A percentile compares a stretch with the other conserved stretches of the same genome.
Evolutionary conservation across 2,888 invertebrate species (phyloP).

Genomic region (Microdon myrmicae): DNA sequence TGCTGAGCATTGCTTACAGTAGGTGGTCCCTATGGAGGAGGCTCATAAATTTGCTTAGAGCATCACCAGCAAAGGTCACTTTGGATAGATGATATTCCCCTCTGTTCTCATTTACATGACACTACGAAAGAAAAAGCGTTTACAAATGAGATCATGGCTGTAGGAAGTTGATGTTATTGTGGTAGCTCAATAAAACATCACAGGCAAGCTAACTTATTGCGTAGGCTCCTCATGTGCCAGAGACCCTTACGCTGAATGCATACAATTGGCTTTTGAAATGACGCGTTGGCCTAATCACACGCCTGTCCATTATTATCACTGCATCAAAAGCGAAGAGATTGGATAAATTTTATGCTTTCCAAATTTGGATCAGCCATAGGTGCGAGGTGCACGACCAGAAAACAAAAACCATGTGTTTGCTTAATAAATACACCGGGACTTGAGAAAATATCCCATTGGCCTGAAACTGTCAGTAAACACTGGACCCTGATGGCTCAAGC

Average conservation of each 20-base stretch:
- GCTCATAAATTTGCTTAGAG: no score
- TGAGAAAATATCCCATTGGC: no score
- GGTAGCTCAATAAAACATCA: conserved; percentile 13
- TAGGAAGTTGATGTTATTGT: conserved; percentile 13
- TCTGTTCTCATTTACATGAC: no score
- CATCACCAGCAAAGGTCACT: no score
- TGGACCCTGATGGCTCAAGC: no score
- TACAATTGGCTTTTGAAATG: conserved; percentile 22
- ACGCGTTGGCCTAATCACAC: conserved; percentile 3
- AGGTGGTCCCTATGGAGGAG: no score
- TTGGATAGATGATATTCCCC: no score
- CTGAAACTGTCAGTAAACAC: conserved; percentile 42
- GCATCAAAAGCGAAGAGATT: conserved; percentile 7
- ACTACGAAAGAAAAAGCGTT: no score
- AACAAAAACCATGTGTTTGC: neutral
- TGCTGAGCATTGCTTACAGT: no score
- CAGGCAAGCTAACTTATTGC: conserved; percentile 12
- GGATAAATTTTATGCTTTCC: conserved; percentile 36
- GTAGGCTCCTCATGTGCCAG: conserved; percentile 33
- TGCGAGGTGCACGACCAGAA: conserved; percentile 11
- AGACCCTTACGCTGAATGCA: conserved; percentile 33
- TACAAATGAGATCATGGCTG: no score
- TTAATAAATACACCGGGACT: no score
- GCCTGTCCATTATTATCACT: conserved; percentile 17
- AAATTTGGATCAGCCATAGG: conserved; percentile 37